Conservation (phyloP, 1,140 invertebrate genomes). For the Pogonomyrmex californicus region DNA sequence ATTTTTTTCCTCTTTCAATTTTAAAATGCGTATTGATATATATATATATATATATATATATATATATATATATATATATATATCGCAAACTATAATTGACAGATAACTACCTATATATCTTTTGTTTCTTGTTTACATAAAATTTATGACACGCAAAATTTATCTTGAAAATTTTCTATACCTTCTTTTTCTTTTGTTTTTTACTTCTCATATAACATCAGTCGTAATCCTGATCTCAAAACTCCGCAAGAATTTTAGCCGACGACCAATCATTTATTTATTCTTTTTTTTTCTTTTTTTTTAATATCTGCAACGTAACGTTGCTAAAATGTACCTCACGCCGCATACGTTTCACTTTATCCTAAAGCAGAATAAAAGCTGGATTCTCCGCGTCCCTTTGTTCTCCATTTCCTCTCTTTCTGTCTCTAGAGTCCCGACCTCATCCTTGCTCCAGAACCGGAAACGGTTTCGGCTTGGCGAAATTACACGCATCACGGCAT, state of each 20-base stretch:
- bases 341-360: slow-evolving; percentile 28
- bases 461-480: slow-evolving; percentile 71
- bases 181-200: neutral
- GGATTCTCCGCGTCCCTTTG: neutral
- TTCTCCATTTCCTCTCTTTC: neutral
- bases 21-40: too few relatives aligned
- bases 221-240: neutral
- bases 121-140: neutral
- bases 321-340: neutral
- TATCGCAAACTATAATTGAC: too few relatives aligned
- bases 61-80: too few relatives aligned
- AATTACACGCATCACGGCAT: slow-evolving; percentile 69
- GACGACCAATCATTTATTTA: neutral
- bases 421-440: slow-evolving; percentile 38
- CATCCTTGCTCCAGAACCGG: slow-evolving; percentile 20
- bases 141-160: slow-evolving; percentile 7
- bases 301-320: too few relatives aligned
- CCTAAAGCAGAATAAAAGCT: slow-evolving; percentile 37
- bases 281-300: too few relatives aligned
- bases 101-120: too few relatives aligned
- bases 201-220: too few relatives aligned
- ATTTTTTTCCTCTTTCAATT: too few relatives aligned
- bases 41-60: too few relatives aligned
- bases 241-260: neutral
- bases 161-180: neutral